phyloP scores from a whole-genome alignment of 2,113 vertebrate species.

The Corapipo altera region DNA sequence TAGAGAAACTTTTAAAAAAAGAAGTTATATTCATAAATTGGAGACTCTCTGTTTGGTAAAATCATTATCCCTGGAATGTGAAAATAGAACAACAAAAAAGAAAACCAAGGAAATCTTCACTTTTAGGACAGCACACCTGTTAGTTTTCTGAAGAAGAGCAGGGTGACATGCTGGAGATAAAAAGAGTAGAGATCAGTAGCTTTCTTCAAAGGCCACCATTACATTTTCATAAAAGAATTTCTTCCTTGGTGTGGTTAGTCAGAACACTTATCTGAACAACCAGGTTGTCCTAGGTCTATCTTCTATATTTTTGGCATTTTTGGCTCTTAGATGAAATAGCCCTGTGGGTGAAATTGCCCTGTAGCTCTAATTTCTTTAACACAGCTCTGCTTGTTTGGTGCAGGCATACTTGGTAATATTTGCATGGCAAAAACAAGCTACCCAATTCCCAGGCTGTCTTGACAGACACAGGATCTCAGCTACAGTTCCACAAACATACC shows the following conservation, averaged over 20 bases:
- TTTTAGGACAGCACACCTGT: neutral
- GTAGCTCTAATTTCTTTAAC: constrained; percentile 35
- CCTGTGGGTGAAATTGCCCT: constrained; percentile 12
- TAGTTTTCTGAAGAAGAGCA: neutral
- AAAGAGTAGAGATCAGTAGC: neutral
- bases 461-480: neutral
- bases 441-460: constrained; percentile 1
- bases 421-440: constrained; percentile 7
- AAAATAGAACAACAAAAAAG: neutral
- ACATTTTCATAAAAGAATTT: constrained; percentile 34
- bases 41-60: neutral
- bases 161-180: neutral
- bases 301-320: constrained; percentile 14
- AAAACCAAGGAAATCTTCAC: neutral
- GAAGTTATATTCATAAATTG: neutral
- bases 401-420: neutral
- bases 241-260: constrained; percentile 31
- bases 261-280: constrained; percentile 10
- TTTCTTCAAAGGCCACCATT: constrained; percentile 39
- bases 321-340: constrained; percentile 32
- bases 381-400: neutral
- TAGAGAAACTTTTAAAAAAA: neutral
- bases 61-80: neutral
- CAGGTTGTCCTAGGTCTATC: constrained; percentile 23
- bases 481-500: neutral